These are phyloP conservation scores for Apteryx mantelli DNA, from an alignment of 2,113 vertebrate species.

Conservation along the genomic window DNA sequence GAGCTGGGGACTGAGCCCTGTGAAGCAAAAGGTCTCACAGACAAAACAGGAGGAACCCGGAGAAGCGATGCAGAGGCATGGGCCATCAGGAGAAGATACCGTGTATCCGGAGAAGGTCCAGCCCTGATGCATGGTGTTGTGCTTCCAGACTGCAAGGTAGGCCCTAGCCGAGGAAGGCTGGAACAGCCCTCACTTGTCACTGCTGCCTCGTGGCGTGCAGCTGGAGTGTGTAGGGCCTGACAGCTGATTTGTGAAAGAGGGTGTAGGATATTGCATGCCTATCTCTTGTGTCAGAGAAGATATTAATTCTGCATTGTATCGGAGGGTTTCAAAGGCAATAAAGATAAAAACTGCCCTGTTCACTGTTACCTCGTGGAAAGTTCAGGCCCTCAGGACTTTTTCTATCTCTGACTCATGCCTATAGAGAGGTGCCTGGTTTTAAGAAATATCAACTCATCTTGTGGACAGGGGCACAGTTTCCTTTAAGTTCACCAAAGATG, in stretches of 20 bases:
- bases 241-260: not conserved
- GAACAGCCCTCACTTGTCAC: fast-evolving
- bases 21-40: not conserved
- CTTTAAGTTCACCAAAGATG: not conserved
- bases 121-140: not conserved
- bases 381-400: not conserved
- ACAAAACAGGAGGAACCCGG: not conserved
- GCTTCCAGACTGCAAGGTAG: not conserved
- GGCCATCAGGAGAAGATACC: fast-evolving
- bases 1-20: not conserved
- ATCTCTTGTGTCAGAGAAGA: not conserved
- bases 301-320: not conserved
- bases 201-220: not conserved
- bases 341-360: not conserved
- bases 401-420: not conserved
- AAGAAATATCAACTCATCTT: not conserved
- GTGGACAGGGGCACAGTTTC: not conserved
- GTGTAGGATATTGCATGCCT: fast-evolving
- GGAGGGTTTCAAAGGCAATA: not conserved
- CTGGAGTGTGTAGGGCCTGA: fast-evolving
- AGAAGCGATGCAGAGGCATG: fast-evolving
- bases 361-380: not conserved
- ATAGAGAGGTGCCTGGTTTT: not conserved
- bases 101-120: not conserved
- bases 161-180: not conserved